These are phyloP conservation scores for Podabrus alpinus DNA, from an alignment of 2,888 invertebrate genomes.

Conservation along the genomic window DNA sequence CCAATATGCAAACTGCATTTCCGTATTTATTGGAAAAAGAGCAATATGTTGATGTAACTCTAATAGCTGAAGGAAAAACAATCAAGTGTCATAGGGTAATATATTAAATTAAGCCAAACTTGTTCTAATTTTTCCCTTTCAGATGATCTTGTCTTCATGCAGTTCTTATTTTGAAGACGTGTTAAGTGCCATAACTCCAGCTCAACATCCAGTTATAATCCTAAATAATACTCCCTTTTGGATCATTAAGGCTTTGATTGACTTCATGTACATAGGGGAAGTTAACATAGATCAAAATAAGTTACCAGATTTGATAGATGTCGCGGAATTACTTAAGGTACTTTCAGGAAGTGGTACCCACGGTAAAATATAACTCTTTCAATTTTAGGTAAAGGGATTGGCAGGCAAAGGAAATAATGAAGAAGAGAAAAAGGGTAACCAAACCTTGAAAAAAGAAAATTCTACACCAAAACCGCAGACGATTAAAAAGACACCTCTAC, in stretches of 20 bases:
- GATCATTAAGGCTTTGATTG: slow-evolving; percentile 58
- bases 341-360: not conserved
- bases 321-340: slow-evolving; percentile 57
- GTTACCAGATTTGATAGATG: slow-evolving; percentile 55
- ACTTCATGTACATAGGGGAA: slow-evolving; percentile 61
- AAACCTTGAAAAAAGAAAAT: not conserved
- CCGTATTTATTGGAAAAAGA: slow-evolving; percentile 57
- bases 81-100: slow-evolving; percentile 60
- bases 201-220: slow-evolving; percentile 58
- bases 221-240: slow-evolving; percentile 58
- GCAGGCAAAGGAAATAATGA: slow-evolving; percentile 19
- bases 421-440: not conserved
- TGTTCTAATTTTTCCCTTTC: slow-evolving; percentile 36
- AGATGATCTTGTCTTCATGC: slow-evolving; percentile 60
- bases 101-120: not conserved
- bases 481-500: not conserved
- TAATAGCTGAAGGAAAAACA: slow-evolving; percentile 60
- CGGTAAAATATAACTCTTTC: not conserved
- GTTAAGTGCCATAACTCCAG: slow-evolving; percentile 53
- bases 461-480: not conserved
- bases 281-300: slow-evolving; percentile 57
- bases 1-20: slow-evolving; percentile 60
- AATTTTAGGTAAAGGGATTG: slow-evolving; percentile 33
- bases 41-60: slow-evolving; percentile 61
- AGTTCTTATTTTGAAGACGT: slow-evolving; percentile 59